These are phyloP conservation scores for Zaprionus tsacasi DNA, from an alignment of 1,140 invertebrate species.

Conservation along the genomic window DNA sequence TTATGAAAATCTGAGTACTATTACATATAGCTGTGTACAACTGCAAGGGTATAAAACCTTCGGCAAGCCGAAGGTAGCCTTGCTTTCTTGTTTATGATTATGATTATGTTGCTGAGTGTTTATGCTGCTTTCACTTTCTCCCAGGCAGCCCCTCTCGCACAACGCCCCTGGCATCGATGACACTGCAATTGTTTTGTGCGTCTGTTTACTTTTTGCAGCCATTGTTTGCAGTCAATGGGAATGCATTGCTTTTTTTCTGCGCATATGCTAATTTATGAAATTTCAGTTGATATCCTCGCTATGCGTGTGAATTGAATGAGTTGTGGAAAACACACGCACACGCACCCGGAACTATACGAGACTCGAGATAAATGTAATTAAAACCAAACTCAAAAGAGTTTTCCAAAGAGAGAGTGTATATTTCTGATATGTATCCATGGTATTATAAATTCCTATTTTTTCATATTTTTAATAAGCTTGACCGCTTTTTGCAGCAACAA, in stretches of 20 bases:
- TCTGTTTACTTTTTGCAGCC: conserved; percentile 5
- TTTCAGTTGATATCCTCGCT: conserved; percentile 3
- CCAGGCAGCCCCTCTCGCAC: neutral
- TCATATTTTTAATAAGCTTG: conserved; percentile 25
- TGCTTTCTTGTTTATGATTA: too few species aligned
- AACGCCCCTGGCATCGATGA: conserved; percentile 3
- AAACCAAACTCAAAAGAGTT: neutral
- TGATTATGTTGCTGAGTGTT: conserved; percentile 63
- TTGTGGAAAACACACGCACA: neutral
- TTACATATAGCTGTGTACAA: too few species aligned
- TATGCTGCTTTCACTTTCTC: conserved; percentile 46
- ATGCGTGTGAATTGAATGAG: neutral
- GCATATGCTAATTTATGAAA: conserved; percentile 2
- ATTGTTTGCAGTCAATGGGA: neutral
- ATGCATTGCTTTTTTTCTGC: neutral
- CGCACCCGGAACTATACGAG: neutral
- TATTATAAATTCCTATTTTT: neutral
- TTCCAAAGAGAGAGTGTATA: neutral
- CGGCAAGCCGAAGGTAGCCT: too few species aligned
- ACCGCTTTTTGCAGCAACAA: conserved; percentile 23
- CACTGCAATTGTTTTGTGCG: conserved; percentile 7
- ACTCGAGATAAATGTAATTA: neutral
- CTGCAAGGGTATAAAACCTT: too few species aligned
- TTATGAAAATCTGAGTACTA: too few species aligned
- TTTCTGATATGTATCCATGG: neutral